Percentiles rank a stretch among this genome's conserved stretches.
Evolutionary conservation across 2,888 invertebrate genomes (phyloP).

Genomic region (Biston betularia): DNA sequence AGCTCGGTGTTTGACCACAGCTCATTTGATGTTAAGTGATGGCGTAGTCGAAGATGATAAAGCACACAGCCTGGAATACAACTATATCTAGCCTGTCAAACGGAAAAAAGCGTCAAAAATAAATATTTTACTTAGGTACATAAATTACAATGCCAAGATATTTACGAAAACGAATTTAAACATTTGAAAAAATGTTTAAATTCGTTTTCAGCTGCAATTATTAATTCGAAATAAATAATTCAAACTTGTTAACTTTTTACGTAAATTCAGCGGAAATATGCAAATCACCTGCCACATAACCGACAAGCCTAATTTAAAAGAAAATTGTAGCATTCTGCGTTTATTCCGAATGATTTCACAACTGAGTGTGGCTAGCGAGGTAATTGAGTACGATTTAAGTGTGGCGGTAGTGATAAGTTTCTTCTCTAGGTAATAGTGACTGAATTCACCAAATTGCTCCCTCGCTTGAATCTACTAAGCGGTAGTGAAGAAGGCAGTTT

Average conservation of each 20-base stretch:
- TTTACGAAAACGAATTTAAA: too few relatives aligned
- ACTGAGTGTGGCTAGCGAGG: conserved; percentile 47
- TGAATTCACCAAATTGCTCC: conserved; percentile 51
- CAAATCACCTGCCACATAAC: conserved; percentile 19
- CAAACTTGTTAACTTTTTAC: neutral
- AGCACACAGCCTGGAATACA: too few relatives aligned
- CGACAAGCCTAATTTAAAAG: conserved; percentile 41
- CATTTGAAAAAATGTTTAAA: too few relatives aligned
- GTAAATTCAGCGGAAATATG: conserved; percentile 27
- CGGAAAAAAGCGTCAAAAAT: too few relatives aligned
- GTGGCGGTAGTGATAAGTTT: conserved; percentile 61
- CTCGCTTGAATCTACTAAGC: conserved; percentile 45
- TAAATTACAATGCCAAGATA: too few relatives aligned
- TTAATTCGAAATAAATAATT: neutral
- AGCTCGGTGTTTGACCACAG: too few relatives aligned
- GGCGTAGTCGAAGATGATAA: too few relatives aligned
- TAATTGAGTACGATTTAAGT: conserved; percentile 65
- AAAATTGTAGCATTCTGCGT: conserved; percentile 51
- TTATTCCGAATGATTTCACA: conserved; percentile 59
- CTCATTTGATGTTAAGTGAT: too few relatives aligned
- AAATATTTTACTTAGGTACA: too few relatives aligned
- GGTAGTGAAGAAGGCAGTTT: conserved; percentile 21
- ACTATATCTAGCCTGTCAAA: too few relatives aligned
- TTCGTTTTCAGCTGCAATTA: neutral
- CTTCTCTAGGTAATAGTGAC: conserved; percentile 52